Base-by-base conservation (phyloP, 2,888 invertebrate genomes). In the Candidula unifasciata region DNA sequence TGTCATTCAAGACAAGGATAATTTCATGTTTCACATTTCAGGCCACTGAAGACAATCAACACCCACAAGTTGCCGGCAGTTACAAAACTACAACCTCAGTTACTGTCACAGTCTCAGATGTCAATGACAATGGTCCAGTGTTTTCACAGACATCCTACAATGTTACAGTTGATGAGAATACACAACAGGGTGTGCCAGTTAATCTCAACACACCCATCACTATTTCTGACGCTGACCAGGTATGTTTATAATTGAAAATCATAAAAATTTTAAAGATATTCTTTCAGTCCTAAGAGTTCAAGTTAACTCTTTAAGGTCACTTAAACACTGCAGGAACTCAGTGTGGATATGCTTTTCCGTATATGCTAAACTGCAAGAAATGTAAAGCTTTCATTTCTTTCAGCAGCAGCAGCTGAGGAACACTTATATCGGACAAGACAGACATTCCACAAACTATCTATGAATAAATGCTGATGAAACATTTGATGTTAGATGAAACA, bases 91-190 rank as follows among this genome's bases (percentile, higher is more conserved):
- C 87, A 6, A 91, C 91, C 3, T 91, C 90, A 83, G 90, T 93
- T 24, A 92, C 92, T 0, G 89, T 93, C 37, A 89, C 90, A 24
- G 86, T 93, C 37, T 87, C 89, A 52, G 93, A 94, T 87, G 92
- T 93, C 71, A 93, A 94, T 87, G 94, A 94, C 88, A 92, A 93
- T 94, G 96, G 95, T 6, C 98, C 98, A 60, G 96, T 95, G 80
- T 98, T 98, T 92, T 80, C 64, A 27, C 69, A 68, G 3, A 2
- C 68, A 16, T 33, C 44, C 33, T 89, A 88, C 86, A 84, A 57
- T 21, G 88, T 85, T 8, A 76, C 66, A 6, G 87, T 89, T 16
- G 81, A 82, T n/a, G 89, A 89, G 54, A 82, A 84, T 54, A 80
- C 83, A n/a, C 83, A 77, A n/a, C 30, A 35, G n/a, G 78, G 78